Evolutionary conservation across 2,888 invertebrate species (phyloP).

Genomic region (Bombylius discolor): DNA sequence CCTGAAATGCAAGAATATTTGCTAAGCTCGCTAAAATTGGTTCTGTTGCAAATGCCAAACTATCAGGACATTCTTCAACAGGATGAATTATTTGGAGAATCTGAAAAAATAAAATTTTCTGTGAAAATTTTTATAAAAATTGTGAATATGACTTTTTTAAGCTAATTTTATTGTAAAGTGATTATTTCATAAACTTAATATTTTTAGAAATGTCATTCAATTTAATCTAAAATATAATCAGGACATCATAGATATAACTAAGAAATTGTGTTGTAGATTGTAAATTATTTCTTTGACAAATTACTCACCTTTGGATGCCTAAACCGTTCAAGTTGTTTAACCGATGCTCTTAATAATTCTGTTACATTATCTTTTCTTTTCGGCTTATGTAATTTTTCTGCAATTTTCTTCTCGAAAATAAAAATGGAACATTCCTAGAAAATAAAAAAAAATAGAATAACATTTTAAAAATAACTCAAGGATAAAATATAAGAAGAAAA

Average conservation of each 20-base stretch:
- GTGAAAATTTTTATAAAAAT: background rate
- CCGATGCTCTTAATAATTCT: constrained; percentile 68
- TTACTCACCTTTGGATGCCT: constrained; percentile 60
- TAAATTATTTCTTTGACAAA: no score
- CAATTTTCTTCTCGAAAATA: constrained; percentile 83
- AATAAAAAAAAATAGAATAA: constrained; percentile 11
- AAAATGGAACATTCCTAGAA: constrained; percentile 85
- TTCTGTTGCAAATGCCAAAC: constrained; percentile 89
- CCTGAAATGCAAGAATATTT: constrained; percentile 74
- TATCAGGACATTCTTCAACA: constrained; percentile 72
- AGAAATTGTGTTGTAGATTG: no score
- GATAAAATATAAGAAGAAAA: no score
- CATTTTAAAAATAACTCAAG: no score
- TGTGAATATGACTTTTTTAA: no score
- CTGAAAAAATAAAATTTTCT: constrained; percentile 20
- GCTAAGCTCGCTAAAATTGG: constrained; percentile 79
- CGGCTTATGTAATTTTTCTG: constrained; percentile 85
- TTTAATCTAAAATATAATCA: no score
- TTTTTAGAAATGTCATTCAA: no score
- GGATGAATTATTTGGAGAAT: constrained; percentile 54
- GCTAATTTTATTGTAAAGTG: no score
- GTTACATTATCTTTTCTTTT: constrained; percentile 84
- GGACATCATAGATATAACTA: no score
- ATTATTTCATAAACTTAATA: no score
- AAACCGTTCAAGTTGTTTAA: constrained; percentile 65